phyloP scores from a whole-genome alignment of 2,888 invertebrate genomes.

The Campaea margaritaria region DNA sequence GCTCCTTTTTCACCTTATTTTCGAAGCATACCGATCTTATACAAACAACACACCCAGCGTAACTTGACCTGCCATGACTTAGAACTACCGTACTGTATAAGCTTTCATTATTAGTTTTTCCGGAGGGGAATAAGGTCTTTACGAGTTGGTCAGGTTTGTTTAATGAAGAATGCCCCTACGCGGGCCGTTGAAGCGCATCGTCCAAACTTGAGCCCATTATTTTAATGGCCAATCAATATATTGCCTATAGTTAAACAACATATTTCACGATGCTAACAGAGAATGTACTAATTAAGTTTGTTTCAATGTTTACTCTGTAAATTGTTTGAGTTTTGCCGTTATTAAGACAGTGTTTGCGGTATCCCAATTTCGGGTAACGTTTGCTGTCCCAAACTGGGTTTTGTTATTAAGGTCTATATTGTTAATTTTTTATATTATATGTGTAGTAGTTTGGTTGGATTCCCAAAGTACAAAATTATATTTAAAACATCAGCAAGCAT shows the following conservation, averaged over 20 bases:
- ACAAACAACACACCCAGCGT: slow-evolving; percentile 64
- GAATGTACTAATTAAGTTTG: slow-evolving; percentile 78
- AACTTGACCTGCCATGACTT: slow-evolving; percentile 45
- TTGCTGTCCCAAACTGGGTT: slow-evolving; percentile 32
- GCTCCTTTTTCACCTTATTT: slow-evolving; percentile 75
- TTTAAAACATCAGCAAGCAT: no score
- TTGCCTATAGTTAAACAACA: slow-evolving; percentile 70
- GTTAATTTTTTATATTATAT: slow-evolving; percentile 37
- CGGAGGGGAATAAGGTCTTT: slow-evolving; percentile 36
- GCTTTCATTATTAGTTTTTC: not conserved
- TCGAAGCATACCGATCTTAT: slow-evolving; percentile 66
- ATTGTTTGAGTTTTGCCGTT: slow-evolving; percentile 75
- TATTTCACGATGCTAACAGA: slow-evolving; percentile 64
- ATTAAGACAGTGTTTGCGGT: slow-evolving; percentile 71
- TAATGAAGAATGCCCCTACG: slow-evolving; percentile 65
- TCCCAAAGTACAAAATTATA: no score
- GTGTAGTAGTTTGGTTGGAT: not conserved
- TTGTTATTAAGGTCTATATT: slow-evolving; percentile 20
- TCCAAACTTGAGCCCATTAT: slow-evolving; percentile 73
- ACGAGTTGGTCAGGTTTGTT: slow-evolving; percentile 43
- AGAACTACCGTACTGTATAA: not conserved
- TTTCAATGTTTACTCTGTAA: slow-evolving; percentile 78
- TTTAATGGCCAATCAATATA: slow-evolving; percentile 79
- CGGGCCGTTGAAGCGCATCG: slow-evolving; percentile 66
- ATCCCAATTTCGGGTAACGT: slow-evolving; percentile 57